phyloP scores from a whole-genome alignment of 1,140 invertebrate species.

The Goniozus legneri region DNA sequence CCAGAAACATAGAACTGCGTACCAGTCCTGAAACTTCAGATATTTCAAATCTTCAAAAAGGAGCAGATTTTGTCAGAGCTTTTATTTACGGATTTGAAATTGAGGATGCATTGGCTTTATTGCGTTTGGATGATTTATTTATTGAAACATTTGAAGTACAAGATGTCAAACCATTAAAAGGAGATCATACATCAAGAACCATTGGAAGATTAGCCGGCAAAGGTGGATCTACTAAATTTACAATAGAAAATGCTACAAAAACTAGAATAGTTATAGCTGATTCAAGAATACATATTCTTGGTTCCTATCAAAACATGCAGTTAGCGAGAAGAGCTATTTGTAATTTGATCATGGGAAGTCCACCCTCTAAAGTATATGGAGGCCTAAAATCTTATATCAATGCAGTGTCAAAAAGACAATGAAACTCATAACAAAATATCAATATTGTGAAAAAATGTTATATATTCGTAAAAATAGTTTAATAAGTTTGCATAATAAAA shows the following conservation, averaged over 20 bases:
- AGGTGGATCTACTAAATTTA: conserved; percentile 95
- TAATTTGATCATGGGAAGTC: conserved; percentile 94
- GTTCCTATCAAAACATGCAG: conserved; percentile 96
- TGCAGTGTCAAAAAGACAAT: conserved; percentile 1
- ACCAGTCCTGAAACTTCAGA: conserved; percentile 76
- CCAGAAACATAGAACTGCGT: conserved; percentile 85
- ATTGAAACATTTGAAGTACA: conserved; percentile 96
- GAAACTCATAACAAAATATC: background rate
- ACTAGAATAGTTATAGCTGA: conserved; percentile 97
- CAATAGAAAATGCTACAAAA: conserved; percentile 99
- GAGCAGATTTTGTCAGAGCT: conserved; percentile 96
- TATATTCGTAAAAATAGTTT: conserved; percentile 5
- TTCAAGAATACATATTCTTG: conserved; percentile 94
- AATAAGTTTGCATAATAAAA: conserved; percentile 7
- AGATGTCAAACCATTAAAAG: conserved; percentile 94
- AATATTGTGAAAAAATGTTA: background rate
- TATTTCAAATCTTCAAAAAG: conserved; percentile 91
- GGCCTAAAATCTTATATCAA: too few species aligned
- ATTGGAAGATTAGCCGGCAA: conserved; percentile 97
- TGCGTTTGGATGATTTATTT: conserved; percentile 96
- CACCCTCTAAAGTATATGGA: conserved; percentile 94
- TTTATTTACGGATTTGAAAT: conserved; percentile 97
- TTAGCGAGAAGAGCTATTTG: conserved; percentile 93
- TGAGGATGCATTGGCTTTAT: conserved; percentile 91
- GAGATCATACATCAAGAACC: conserved; percentile 92